Percentiles rank a stretch among this genome's conserved stretches.
Conservation (phyloP, 2,888 invertebrate genomes). For the Callimorpha dominula region DNA sequence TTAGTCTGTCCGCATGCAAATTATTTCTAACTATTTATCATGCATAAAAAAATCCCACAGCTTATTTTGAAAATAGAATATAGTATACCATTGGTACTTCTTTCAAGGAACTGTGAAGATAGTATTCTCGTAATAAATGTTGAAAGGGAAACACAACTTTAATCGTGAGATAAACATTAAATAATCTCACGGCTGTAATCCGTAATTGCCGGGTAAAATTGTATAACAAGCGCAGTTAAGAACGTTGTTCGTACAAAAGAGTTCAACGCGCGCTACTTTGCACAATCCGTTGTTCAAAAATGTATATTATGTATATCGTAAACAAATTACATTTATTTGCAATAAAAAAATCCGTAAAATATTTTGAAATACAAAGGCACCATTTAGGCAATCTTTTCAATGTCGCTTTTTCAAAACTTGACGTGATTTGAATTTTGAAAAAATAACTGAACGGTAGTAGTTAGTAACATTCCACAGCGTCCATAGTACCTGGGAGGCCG, state of each 20-base stretch:
- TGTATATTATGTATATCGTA: slow-evolving; percentile 20
- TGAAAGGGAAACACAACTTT: slow-evolving; percentile 23
- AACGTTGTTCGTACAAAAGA: slow-evolving; percentile 59
- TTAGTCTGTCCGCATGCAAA: too few relatives aligned
- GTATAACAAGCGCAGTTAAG: slow-evolving; percentile 28
- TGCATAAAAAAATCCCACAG: too few relatives aligned
- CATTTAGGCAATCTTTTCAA: slow-evolving; percentile 15
- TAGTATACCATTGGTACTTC: not conserved
- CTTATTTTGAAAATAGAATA: not conserved
- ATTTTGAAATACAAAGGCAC: slow-evolving; percentile 9
- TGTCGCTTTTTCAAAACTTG: slow-evolving; percentile 8
- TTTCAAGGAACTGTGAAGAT: not conserved
- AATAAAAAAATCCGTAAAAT: slow-evolving; percentile 9
- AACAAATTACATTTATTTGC: slow-evolving; percentile 23
- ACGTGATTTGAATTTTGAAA: slow-evolving; percentile 16
- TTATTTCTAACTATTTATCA: too few relatives aligned
- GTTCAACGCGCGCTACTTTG: slow-evolving; percentile 63
- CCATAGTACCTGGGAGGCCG: too few relatives aligned
- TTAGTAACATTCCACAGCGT: too few relatives aligned
- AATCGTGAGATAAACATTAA: slow-evolving; percentile 43
- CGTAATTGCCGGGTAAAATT: slow-evolving; percentile 35
- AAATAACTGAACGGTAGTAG: too few relatives aligned
- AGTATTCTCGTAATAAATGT: not conserved
- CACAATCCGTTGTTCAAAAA: slow-evolving; percentile 30
- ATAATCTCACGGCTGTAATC: slow-evolving; percentile 34